These are phyloP conservation scores for Scaeva pyrastri DNA, from an alignment of 2,888 invertebrate genomes.

Conservation along the genomic window DNA sequence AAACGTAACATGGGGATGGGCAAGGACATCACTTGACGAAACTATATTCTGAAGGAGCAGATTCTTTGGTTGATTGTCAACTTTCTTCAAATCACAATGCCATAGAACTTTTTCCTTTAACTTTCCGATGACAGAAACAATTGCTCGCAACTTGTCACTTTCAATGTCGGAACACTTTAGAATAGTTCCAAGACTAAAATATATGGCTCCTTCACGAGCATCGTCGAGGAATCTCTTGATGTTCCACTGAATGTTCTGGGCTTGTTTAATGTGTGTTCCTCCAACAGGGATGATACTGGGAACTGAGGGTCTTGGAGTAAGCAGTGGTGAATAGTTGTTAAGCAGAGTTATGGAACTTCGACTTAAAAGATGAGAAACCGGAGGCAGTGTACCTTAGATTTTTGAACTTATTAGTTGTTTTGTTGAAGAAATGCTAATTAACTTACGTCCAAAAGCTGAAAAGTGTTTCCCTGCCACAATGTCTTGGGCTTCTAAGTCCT, in stretches of 20 bases:
- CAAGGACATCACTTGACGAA: constrained; percentile 85
- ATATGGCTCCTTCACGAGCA: constrained; percentile 83
- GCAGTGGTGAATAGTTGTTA: constrained; percentile 85
- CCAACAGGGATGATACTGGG: constrained; percentile 85
- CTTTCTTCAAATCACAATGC: constrained; percentile 84
- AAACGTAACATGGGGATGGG: constrained; percentile 83
- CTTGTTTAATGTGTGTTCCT: constrained; percentile 85
- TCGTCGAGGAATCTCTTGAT: constrained; percentile 84
- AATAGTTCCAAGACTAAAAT: constrained; percentile 84
- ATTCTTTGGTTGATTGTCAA: constrained; percentile 82
- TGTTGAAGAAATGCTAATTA: not conserved
- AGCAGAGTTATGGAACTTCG: constrained; percentile 84
- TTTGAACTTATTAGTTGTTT: not conserved
- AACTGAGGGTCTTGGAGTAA: constrained; percentile 83
- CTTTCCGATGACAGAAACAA: constrained; percentile 82
- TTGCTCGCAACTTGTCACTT: constrained; percentile 79
- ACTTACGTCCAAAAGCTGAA: not conserved
- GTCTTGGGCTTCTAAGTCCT: constrained; percentile 81
- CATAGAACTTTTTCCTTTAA: constrained; percentile 83
- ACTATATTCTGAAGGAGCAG: constrained; percentile 84
- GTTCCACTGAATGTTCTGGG: constrained; percentile 82
- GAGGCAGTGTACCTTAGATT: constrained; percentile 37
- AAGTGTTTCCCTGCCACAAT: constrained; percentile 81
- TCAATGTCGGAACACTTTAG: constrained; percentile 83
- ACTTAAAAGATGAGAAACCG: constrained; percentile 82